phyloP scores from a whole-genome alignment of 2,797 vertebrate species.

The Crocidura indochinensis region DNA sequence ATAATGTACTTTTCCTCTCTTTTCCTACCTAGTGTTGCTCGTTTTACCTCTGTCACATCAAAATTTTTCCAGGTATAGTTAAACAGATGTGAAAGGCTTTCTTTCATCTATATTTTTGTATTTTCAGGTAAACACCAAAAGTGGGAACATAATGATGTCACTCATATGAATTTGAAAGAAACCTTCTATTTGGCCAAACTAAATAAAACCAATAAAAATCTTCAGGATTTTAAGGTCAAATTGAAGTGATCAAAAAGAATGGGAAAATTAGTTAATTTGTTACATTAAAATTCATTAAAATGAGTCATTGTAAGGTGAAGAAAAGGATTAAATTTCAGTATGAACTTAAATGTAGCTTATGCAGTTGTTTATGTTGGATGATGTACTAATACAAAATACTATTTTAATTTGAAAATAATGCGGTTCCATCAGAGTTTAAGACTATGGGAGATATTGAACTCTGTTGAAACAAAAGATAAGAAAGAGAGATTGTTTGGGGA shows the following conservation, averaged over 20 bases:
- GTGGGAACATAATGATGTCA: not conserved
- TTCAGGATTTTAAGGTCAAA: no score
- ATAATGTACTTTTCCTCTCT: not conserved
- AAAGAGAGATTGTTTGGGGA: not conserved
- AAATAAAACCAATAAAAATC: not conserved
- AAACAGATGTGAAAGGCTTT: not conserved
- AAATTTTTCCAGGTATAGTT: slow-evolving; percentile 6
- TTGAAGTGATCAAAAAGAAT: no score
- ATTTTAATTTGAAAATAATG: no score
- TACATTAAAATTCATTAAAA: no score
- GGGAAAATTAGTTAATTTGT: no score
- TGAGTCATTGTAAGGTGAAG: no score
- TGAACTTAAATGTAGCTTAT: no score
- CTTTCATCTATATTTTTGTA: not conserved
- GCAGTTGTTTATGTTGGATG: no score
- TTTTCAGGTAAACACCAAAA: not conserved
- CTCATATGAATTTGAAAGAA: not conserved
- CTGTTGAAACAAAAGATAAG: not conserved
- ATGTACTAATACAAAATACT: no score
- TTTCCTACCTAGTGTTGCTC: not conserved
- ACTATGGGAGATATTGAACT: not conserved
- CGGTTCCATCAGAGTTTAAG: not conserved
- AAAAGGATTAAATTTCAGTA: no score
- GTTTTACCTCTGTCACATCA: not conserved
- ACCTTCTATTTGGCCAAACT: not conserved